A percentile compares a stretch with the other conserved stretches of the same genome.
Conservation (phyloP, 2,797 vertebrate species). For the Tragelaphus eurycerus region DNA sequence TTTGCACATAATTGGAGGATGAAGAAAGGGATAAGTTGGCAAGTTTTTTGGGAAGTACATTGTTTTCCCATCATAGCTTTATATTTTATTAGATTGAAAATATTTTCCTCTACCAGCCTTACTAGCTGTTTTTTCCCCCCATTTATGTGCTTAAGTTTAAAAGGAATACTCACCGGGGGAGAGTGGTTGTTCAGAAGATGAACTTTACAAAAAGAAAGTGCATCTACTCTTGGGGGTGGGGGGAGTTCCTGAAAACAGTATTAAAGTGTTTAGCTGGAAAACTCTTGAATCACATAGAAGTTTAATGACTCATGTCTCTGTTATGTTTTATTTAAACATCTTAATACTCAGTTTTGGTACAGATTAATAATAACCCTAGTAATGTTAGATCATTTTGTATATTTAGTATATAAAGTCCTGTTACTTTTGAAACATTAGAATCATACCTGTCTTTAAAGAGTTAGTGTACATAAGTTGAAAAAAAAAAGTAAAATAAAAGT, state of each 20-base stretch:
- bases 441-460: not conserved
- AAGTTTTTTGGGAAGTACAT: not conserved
- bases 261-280: not conserved
- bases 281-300: not conserved
- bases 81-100: not conserved
- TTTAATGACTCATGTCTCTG: not conserved
- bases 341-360: not conserved
- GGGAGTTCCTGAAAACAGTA: not conserved
- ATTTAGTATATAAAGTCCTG: not conserved
- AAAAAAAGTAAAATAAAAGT: too few species aligned
- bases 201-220: not conserved
- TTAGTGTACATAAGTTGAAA: too few species aligned
- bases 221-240: not conserved
- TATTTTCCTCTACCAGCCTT: not conserved
- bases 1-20: not conserved
- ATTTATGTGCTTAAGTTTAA: not conserved
- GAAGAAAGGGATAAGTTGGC: not conserved
- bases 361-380: not conserved
- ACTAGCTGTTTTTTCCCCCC: not conserved
- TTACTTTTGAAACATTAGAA: slow-evolving; percentile 14
- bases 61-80: not conserved
- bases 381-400: not conserved
- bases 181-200: not conserved
- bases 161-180: not conserved
- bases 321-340: slow-evolving; percentile 34